phyloP scores from a whole-genome alignment of 2,113 vertebrate species.

The Vombatus ursinus region DNA sequence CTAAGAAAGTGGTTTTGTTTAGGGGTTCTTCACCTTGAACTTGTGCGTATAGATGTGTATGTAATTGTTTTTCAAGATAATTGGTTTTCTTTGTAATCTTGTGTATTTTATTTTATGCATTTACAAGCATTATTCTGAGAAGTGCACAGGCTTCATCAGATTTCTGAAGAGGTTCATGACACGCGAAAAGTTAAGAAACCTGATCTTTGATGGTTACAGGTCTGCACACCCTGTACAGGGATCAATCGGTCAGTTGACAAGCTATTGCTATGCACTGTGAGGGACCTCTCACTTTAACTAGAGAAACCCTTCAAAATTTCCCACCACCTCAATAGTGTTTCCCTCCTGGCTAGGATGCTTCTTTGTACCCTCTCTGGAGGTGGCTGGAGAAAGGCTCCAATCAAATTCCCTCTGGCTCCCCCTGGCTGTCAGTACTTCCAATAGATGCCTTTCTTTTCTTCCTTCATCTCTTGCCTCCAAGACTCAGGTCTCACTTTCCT shows the following conservation, averaged over 20 bases:
- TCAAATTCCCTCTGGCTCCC: not conserved
- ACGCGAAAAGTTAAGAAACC: not conserved
- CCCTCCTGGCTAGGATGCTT: not conserved
- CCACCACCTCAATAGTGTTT: not conserved
- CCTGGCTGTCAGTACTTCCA: not conserved
- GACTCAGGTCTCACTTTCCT: not conserved
- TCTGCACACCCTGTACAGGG: not conserved
- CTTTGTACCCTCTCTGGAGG: not conserved
- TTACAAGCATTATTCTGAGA: not conserved
- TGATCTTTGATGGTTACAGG: not conserved
- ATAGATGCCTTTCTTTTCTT: not conserved
- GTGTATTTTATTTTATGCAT: not conserved
- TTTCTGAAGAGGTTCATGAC: not conserved
- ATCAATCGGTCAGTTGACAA: not conserved
- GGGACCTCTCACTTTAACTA: not conserved
- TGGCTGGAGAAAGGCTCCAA: not conserved
- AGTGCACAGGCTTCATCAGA: not conserved
- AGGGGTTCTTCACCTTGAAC: too few species aligned
- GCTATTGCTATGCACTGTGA: not conserved
- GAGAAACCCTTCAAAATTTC: not conserved
- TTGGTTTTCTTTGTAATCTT: not conserved
- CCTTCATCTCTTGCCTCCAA: not conserved
- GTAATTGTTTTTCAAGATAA: not conserved
- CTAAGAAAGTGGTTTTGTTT: too few species aligned
- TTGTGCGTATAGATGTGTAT: not conserved